Conservation (phyloP, 2,888 invertebrate species). For the Lepidochrysops patricia region DNA sequence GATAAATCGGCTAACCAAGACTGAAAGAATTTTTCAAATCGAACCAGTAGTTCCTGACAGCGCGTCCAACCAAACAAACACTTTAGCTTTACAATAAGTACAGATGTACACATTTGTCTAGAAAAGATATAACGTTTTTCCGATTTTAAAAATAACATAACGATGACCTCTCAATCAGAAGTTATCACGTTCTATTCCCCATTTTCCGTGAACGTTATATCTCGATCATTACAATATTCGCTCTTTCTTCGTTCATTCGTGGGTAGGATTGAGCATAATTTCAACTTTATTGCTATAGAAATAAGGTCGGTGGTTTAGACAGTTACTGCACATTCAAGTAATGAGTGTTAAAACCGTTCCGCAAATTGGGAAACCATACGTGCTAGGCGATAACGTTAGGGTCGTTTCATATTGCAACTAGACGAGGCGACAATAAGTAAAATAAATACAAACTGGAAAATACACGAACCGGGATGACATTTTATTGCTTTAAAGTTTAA, state of each 20-base stretch:
- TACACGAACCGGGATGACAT: too few relatives aligned
- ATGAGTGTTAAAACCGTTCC: not conserved
- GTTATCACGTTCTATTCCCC: not conserved
- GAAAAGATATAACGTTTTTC: too few relatives aligned
- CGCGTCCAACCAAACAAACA: too few relatives aligned
- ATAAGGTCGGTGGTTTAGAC: not conserved
- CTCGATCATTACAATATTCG: not conserved
- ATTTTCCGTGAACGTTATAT: not conserved
- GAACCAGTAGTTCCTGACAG: too few relatives aligned
- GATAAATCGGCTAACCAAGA: too few relatives aligned
- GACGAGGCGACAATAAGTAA: too few relatives aligned
- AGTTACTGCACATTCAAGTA: not conserved
- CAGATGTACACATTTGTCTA: too few relatives aligned
- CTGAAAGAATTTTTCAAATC: too few relatives aligned
- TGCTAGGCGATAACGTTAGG: not conserved
- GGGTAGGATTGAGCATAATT: not conserved
- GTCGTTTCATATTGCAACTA: too few relatives aligned
- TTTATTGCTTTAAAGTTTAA: too few relatives aligned
- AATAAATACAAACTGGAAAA: too few relatives aligned
- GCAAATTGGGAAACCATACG: not conserved
- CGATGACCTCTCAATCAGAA: not conserved
- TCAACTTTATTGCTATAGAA: not conserved
- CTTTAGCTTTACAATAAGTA: too few relatives aligned
- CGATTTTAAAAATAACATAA: not conserved
- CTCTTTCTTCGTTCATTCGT: not conserved